Base-by-base conservation (phyloP, 2,888 invertebrate genomes). In the Pollenia labialis region DNA sequence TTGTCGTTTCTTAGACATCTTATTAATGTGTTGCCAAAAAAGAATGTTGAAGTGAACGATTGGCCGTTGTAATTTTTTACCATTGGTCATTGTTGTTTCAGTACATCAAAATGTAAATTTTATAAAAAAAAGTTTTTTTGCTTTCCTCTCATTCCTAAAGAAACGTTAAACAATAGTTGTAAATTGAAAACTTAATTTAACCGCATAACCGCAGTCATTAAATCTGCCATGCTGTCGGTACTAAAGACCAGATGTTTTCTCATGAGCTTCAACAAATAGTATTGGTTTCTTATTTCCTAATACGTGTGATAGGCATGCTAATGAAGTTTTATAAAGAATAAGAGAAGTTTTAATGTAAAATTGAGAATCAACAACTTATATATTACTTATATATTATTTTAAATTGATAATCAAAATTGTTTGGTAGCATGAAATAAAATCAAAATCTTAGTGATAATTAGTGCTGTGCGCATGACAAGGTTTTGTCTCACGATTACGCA, bases 191-290 rank as follows among this genome's bases (percentile, higher is more conserved):
- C 52, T n/a, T 52, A 16, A 56, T 23, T 56, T 12, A 4, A 56
- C 56, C 56, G 11, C 56, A 56, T 56, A 56, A 56, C 56, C 56
- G 23, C 56, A 56, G 16, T n/a, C 52, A 52, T 18, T 3, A 52
- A 52, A n/a, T n/a, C 52, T 52, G 1, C 7, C 52, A 14, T 14
- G n/a, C n/a, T n/a, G n/a, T 50, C n/a, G 52, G 8, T n/a, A 56
- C 56, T 52, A 6, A 56, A 56, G 12, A 56, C 18, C 18, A 56
- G 9, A 18, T 56, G 23, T 23, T 11, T 11, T 56, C 23, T 23
- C 12, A 23, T 23, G 23, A 18, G 18, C 23, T 54, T 23, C 1
- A 56, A 4, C 4, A 23, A 56, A 56, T 56, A 56, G 18, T 52
- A 18, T 52, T 52, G 10, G 52, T 52, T 11, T 56, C 6, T 56